phyloP scores from a whole-genome alignment of 1,140 invertebrate species.

The Pseudomyrmex cubaensis region DNA sequence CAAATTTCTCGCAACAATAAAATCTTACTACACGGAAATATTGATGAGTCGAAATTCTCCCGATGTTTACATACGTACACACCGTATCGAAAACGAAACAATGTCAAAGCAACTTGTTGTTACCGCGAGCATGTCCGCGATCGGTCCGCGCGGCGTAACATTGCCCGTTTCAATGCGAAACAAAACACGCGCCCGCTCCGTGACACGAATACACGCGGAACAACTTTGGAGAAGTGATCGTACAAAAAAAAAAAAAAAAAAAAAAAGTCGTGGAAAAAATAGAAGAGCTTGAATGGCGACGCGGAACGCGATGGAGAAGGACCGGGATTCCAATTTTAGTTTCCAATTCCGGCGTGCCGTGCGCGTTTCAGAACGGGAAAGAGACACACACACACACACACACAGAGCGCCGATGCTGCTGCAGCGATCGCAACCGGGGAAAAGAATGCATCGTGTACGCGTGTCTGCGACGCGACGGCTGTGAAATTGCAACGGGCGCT shows the following conservation, averaged over 20 bases:
- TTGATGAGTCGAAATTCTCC: no score
- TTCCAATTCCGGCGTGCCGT: slow-evolving; percentile 47
- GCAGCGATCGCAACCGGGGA: not conserved
- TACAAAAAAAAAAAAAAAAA: not conserved
- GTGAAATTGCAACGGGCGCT: slow-evolving; percentile 70
- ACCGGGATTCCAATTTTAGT: slow-evolving; percentile 49
- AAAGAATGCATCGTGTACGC: slow-evolving; percentile 69
- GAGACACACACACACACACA: no score
- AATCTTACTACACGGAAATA: no score
- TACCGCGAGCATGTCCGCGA: no score
- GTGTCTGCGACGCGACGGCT: slow-evolving; percentile 69
- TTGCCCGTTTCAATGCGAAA: slow-evolving; percentile 1
- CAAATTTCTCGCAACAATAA: no score
- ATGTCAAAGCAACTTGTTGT: no score
- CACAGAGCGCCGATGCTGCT: no score
- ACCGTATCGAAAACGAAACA: no score
- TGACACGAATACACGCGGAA: not conserved
- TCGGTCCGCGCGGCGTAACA: no score
- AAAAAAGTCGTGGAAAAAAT: slow-evolving; percentile 44
- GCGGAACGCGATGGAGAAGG: not conserved
- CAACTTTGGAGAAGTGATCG: not conserved
- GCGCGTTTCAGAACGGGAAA: slow-evolving; percentile 13
- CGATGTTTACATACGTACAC: no score
- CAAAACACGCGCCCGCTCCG: not conserved
- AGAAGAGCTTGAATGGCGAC: not conserved